Evolutionary conservation across 2,797 vertebrate species (phyloP), one percentile per base, ranked within the genome.

Genomic region (Spinus olivaceus): DNA sequence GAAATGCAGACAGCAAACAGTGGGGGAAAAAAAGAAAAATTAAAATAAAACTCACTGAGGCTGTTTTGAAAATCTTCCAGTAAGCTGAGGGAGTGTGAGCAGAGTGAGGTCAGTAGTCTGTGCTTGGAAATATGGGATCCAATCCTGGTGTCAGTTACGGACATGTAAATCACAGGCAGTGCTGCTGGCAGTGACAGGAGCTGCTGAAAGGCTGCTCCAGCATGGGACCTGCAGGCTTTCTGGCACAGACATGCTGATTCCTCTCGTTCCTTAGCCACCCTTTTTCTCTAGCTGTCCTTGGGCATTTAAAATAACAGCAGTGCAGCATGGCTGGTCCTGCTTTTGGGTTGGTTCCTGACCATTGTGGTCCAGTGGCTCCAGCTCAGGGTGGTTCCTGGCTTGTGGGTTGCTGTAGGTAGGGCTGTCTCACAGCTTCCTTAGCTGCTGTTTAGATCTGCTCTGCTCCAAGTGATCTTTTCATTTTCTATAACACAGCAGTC

Each of bases 151-250:
- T 92, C n/a, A 14, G 6, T 83, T 76, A 65, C 47, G 83, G 92
- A 57, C 33, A 3, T 0, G 13, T 57, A 88, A 83, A 91, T 94
- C 41, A 50, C 44, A 71, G 84, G 66, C 83, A 65, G 54, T 0
- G 0, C 64, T 60, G 78, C 71, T 92, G 92, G 65, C 73, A 71
- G 73, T 1, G 14, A 5, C 0, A 2, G 49, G 21, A 92, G 69
- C 70, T 86, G 79, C 80, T 88, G 87, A 88, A 94, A 90, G 82
- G 76, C 74, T 9, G 6, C 39, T 93, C 35, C 41, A 50, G 76
- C 39, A 4, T 54, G 77, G 33, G 54, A 88, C 80, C 63, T 0
- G 0, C 27, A 27, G 90, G 46, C 67, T 83, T 82, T 86, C 79
- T 94, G 94, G 67, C 65, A 27, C 2, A 54, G 72, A 30, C 1